Evolutionary conservation across 2,113 vertebrate species (phyloP).

Genomic region (Mirza zaza): DNA sequence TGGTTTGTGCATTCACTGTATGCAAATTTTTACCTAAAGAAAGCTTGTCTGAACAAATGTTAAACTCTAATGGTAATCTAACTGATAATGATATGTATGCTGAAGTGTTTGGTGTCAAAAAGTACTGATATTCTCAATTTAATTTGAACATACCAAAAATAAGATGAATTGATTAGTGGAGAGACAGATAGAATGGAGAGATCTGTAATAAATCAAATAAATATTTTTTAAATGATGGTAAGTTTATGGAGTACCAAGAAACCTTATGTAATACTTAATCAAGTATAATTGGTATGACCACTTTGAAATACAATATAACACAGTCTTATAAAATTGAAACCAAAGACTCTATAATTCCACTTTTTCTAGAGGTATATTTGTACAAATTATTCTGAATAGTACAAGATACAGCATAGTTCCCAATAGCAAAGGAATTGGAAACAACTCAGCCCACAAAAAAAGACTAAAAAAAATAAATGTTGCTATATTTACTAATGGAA

Average conservation of each 20-base stretch:
- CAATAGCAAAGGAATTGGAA: neutral
- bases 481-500: neutral
- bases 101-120: neutral
- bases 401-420: neutral
- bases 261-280: neutral
- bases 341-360: neutral
- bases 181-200: neutral
- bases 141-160: neutral
- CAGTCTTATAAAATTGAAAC: neutral
- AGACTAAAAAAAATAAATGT: neutral
- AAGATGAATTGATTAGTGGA: neutral
- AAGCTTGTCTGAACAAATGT: neutral
- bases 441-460: neutral
- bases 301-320: neutral
- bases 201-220: neutral
- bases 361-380: neutral
- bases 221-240: neutral
- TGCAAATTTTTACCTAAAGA: neutral
- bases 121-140: neutral
- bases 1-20: neutral
- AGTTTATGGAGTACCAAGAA: neutral
- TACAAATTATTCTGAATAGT: neutral
- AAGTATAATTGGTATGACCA: neutral
- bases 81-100: neutral
- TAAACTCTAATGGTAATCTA: neutral